phyloP scores from a whole-genome alignment of 2,888 invertebrate species.

The Drosophila imparisetae region DNA sequence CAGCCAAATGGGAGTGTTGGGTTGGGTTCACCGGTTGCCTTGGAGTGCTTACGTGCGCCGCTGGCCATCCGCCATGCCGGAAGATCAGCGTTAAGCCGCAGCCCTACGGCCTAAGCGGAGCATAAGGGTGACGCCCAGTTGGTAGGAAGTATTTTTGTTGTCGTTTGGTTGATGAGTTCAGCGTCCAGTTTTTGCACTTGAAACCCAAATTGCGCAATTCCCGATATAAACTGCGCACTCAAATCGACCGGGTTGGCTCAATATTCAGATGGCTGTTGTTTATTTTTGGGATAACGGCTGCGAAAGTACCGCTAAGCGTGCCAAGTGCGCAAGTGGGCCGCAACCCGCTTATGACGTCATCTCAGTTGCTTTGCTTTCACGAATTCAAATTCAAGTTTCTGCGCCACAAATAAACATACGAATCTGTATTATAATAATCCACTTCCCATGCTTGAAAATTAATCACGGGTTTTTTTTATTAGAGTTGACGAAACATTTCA shows the following conservation, averaged over 20 bases:
- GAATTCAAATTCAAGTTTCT: conserved; percentile 27
- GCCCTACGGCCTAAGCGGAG: conserved; percentile 25
- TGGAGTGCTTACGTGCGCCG: conserved; percentile 55
- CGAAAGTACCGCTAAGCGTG: conserved; percentile 69
- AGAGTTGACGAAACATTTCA: background rate
- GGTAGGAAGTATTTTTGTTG: conserved; percentile 41
- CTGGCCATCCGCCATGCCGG: conserved; percentile 50
- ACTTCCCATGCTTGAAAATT: background rate
- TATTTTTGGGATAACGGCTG: conserved; percentile 43
- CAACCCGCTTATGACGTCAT: conserved; percentile 55
- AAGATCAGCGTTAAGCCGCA: conserved; percentile 28
- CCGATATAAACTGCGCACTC: conserved; percentile 63
- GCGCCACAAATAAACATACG: conserved; percentile 20
- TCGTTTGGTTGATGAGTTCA: conserved; percentile 48
- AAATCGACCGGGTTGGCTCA: conserved; percentile 23
- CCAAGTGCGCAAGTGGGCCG: conserved; percentile 69
- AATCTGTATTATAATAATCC: conserved; percentile 26
- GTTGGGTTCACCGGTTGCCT: conserved; percentile 17
- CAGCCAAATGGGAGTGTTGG: background rate
- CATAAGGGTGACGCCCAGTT: conserved; percentile 15
- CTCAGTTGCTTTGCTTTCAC: conserved; percentile 19
- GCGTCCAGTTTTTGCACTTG: conserved; percentile 75
- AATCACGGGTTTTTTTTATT: background rate
- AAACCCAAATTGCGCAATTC: conserved; percentile 78
- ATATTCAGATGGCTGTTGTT: conserved; percentile 19